These are phyloP conservation scores for Epinotia brunnichana DNA, from an alignment of 2,888 invertebrate species.

Conservation along the genomic window DNA sequence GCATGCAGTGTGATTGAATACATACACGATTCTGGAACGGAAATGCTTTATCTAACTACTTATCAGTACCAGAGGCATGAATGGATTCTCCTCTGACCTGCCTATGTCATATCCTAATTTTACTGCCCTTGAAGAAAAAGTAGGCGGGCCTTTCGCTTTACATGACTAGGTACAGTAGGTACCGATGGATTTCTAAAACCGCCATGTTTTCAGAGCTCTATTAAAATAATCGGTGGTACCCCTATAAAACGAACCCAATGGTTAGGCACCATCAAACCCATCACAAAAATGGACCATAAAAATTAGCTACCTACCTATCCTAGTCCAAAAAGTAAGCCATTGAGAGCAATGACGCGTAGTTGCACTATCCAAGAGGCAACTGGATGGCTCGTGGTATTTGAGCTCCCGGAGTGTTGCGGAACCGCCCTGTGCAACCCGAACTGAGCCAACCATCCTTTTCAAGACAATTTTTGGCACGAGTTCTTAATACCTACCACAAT, in stretches of 20 bases:
- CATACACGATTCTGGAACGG: slow-evolving; percentile 44
- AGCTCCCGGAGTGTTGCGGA: too few relatives aligned
- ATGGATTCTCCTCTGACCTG: neutral
- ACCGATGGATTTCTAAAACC: neutral
- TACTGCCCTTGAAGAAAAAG: neutral
- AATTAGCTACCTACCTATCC: too few relatives aligned
- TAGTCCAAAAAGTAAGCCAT: too few relatives aligned
- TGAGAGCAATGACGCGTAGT: too few relatives aligned
- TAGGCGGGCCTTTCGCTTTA: too few relatives aligned
- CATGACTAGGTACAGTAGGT: too few relatives aligned
- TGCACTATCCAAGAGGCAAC: too few relatives aligned
- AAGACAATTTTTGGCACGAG: too few relatives aligned
- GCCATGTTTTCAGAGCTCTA: neutral
- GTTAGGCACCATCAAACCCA: neutral
- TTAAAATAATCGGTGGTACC: neutral
- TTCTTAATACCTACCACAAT: too few relatives aligned
- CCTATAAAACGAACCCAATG: neutral
- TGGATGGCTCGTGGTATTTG: too few relatives aligned
- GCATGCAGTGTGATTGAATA: slow-evolving; percentile 23
- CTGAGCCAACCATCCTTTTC: too few relatives aligned
- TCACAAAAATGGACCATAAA: neutral
- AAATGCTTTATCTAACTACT: slow-evolving; percentile 12
- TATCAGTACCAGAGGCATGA: neutral
- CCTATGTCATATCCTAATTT: neutral
- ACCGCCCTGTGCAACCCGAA: too few relatives aligned